Base-by-base conservation (phyloP, 2,888 invertebrate species). In the Hypsopygia costalis region DNA sequence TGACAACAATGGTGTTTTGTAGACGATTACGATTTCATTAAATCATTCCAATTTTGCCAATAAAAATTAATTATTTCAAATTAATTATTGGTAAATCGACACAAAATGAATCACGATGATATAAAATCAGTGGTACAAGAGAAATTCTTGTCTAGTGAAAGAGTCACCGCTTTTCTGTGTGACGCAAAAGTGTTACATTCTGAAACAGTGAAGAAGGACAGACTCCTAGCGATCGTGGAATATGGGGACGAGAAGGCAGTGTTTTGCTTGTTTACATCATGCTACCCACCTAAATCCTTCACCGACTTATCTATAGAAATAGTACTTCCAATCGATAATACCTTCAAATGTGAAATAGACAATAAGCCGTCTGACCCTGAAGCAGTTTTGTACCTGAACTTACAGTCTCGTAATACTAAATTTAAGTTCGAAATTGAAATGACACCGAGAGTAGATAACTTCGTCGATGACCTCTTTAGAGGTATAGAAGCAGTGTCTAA, bases 281-380 rank as follows among this genome's bases (percentile, higher is more conserved):
- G 91, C 61, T 90, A 86, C 58, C 93, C 93, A 55, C 93, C 95
- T 11, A 91, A 91, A 68, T 92, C 92, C 41, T 92, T 93, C 65
- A 93, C 93, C 37, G 96, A 96, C 81, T 88, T 97, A 54, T 92
- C 93, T 8, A 91, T 96, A 60, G 95, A 96, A 80, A 92, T 93
- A 74, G 93, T 94, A 37, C 91, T 96, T 61, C 94, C 96, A 16
- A 91, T 97, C 41, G 94, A 96, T 81, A 91, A 92, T 58, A 91
- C 92, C 62, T 96, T 97, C 75, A 92, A 93, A 73, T 94, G 95
- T 85, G 92, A 93, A 69, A 92, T 93, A 62, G 93, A 88, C 61
- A 89, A 89, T 63, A 93, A 93, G 87, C 90, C 88, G 50, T 81
- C 81, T n/a, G 87, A 87, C 46, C 78, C 86, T 12, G 89, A 88